These are phyloP conservation scores for Crotalus horridus DNA, from an alignment of 2,113 vertebrate genomes.

Conservation along the genomic window DNA sequence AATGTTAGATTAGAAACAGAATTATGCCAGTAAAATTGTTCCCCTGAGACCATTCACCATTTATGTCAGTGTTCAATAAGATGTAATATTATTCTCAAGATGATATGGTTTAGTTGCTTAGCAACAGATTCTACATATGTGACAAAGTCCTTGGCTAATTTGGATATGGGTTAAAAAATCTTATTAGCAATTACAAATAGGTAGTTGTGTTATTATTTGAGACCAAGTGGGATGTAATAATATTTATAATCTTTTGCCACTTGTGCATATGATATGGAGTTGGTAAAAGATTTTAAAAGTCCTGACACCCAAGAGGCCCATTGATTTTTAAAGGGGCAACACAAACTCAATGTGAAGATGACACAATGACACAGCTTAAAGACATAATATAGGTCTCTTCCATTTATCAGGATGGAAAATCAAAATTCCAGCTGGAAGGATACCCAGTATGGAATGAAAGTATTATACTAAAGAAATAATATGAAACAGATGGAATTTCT, in stretches of 20 bases:
- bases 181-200: constrained; percentile 10
- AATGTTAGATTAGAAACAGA: constrained; percentile 48
- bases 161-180: background rate
- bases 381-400: background rate
- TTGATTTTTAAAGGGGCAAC: background rate
- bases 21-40: constrained; percentile 35
- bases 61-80: constrained; percentile 37
- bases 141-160: constrained; percentile 35
- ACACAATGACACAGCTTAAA: background rate
- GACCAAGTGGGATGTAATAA: background rate
- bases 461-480: background rate
- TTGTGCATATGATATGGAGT: constrained; percentile 4
- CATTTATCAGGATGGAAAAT: background rate
- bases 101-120: constrained; percentile 59
- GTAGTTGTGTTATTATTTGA: background rate
- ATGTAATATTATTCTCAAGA: constrained; percentile 32
- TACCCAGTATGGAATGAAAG: background rate
- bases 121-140: constrained; percentile 49
- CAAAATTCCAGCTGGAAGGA: background rate
- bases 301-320: constrained; percentile 1
- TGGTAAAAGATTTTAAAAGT: constrained; percentile 10
- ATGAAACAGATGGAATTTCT: background rate
- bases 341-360: constrained; percentile 1
- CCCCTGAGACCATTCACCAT: constrained; percentile 54
- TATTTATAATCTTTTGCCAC: background rate